A percentile compares a stretch with the other conserved stretches of the same genome.
phyloP scores from a whole-genome alignment of 2,888 invertebrate species.

The Andrena dorsata region DNA sequence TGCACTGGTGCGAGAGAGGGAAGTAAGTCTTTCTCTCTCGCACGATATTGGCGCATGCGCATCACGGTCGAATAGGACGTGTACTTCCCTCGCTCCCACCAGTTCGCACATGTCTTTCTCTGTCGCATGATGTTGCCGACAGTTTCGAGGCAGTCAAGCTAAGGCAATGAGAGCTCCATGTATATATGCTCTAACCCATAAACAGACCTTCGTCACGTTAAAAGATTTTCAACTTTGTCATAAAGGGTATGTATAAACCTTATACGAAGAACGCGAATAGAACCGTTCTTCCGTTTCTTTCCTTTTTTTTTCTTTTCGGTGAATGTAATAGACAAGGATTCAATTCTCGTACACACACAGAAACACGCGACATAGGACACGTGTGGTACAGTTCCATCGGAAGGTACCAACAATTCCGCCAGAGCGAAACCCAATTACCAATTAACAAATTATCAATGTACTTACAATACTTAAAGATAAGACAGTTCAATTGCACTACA shows the following conservation, averaged over 20 bases:
- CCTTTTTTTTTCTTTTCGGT: slow-evolving; percentile 12
- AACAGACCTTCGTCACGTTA: slow-evolving; percentile 52
- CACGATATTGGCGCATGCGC: too few relatives aligned
- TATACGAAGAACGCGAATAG: slow-evolving; percentile 33
- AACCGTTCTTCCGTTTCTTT: slow-evolving; percentile 10
- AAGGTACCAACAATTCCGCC: slow-evolving; percentile 32
- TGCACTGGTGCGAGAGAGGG: too few relatives aligned
- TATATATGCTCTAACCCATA: too few relatives aligned
- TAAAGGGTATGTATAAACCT: slow-evolving; percentile 28
- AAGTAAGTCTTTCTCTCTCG: too few relatives aligned
- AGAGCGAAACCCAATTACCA: slow-evolving; percentile 47
- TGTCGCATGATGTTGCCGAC: too few relatives aligned
- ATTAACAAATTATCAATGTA: slow-evolving; percentile 70
- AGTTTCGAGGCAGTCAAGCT: too few relatives aligned
- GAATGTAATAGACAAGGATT: slow-evolving; percentile 11
- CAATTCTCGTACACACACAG: slow-evolving; percentile 13
- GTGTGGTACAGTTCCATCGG: slow-evolving; percentile 42
- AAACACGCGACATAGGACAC: slow-evolving; percentile 18
- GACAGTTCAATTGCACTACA: slow-evolving; percentile 76
- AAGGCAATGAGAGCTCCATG: too few relatives aligned
- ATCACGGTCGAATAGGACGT: too few relatives aligned
- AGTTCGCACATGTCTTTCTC: too few relatives aligned
- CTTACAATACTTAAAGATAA: slow-evolving; percentile 73
- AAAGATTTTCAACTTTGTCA: slow-evolving; percentile 41
- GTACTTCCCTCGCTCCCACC: too few relatives aligned